Evolutionary conservation across 2,113 vertebrate species (phyloP).

Genomic region (Ctenomys sociabilis): DNA sequence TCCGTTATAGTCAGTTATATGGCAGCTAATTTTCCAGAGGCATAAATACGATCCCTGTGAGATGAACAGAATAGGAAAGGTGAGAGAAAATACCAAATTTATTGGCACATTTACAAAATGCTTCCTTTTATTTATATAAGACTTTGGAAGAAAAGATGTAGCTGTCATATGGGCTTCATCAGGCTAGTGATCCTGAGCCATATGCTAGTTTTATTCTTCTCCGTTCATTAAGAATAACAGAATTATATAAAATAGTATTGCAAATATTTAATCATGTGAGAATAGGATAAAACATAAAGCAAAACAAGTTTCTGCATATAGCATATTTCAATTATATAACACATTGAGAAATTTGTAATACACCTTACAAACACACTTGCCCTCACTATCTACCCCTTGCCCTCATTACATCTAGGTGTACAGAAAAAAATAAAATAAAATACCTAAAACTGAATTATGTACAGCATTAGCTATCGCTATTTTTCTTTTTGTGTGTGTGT

Average conservation of each 20-base stretch:
- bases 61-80: not conserved
- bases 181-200: not conserved
- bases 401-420: not conserved
- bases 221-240: slow-evolving; percentile 9
- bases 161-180: not conserved
- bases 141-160: not conserved
- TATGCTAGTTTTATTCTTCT: not conserved
- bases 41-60: not conserved
- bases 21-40: slow-evolving; percentile 8
- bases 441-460: not conserved
- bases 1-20: not conserved
- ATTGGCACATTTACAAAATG: not conserved
- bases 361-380: not conserved
- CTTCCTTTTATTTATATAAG: slow-evolving; percentile 7
- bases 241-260: not conserved
- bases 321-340: not conserved
- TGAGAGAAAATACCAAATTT: not conserved
- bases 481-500: slow-evolving; percentile 2
- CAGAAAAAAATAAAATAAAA: not conserved
- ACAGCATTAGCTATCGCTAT: not conserved
- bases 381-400: not conserved
- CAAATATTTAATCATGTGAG: not conserved
- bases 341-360: not conserved
- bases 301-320: not conserved
- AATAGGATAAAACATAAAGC: not conserved